Evolutionary conservation across 2,888 invertebrate species (phyloP).

Genomic region (Lasioglossum zephyrum): DNA sequence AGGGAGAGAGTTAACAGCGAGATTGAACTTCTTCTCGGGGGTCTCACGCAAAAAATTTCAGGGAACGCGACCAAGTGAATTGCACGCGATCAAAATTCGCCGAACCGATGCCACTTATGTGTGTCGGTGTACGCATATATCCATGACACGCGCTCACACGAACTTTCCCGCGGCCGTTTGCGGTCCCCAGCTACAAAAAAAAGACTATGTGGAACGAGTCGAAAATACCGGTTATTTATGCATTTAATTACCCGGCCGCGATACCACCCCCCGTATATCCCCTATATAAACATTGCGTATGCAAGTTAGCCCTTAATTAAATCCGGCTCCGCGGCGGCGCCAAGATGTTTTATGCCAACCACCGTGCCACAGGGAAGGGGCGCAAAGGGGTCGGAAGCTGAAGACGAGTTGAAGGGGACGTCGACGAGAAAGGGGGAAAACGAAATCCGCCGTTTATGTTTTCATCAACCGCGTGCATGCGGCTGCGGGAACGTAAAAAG

Average conservation of each 20-base stretch:
- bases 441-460: slow-evolving; percentile 24
- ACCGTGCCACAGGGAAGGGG: background rate
- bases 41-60: slow-evolving; percentile 27
- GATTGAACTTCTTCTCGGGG: background rate
- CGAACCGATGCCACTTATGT: slow-evolving; percentile 44
- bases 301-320: slow-evolving; percentile 59
- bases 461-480: slow-evolving; percentile 24
- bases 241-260: slow-evolving; percentile 47
- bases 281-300: slow-evolving; percentile 49
- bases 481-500: background rate
- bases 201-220: background rate
- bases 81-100: slow-evolving; percentile 40
- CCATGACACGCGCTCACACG: slow-evolving; percentile 4
- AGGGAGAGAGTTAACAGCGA: background rate
- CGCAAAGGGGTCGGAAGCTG: background rate
- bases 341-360: slow-evolving; percentile 39
- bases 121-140: slow-evolving; percentile 16
- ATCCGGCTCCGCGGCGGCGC: slow-evolving; percentile 32
- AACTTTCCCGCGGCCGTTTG: slow-evolving; percentile 4
- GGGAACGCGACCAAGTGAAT: slow-evolving; percentile 5
- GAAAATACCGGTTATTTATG: slow-evolving; percentile 40
- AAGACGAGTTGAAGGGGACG: slow-evolving; percentile 19
- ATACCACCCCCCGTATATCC: slow-evolving; percentile 14
- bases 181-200: background rate
- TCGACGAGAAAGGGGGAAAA: slow-evolving; percentile 22